phyloP scores from a whole-genome alignment of 1,140 invertebrate species.

The Paracyclopina nana region DNA sequence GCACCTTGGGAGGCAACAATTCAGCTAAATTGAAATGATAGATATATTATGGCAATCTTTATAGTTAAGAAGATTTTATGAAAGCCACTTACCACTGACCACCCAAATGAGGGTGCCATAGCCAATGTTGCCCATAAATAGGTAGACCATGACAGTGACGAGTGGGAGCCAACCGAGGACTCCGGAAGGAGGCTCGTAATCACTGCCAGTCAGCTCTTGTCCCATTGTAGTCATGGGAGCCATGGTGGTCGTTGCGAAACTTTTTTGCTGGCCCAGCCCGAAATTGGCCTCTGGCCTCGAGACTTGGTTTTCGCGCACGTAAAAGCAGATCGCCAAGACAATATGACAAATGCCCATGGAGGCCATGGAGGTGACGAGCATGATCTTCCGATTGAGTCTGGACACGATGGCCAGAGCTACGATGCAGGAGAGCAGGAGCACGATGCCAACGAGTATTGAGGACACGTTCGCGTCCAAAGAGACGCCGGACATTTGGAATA shows the following conservation, averaged over 20 bases:
- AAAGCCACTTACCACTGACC: too few species aligned
- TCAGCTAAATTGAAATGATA: constrained; percentile 47
- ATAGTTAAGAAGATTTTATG: background rate
- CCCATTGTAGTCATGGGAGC: background rate
- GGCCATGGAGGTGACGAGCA: constrained; percentile 37
- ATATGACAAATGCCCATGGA: constrained; percentile 3
- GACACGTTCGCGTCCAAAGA: constrained; percentile 46
- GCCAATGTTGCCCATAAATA: constrained; percentile 12
- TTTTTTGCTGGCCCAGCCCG: background rate
- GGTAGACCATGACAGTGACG: constrained; percentile 4
- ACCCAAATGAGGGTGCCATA: constrained; percentile 16
- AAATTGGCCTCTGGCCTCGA: background rate
- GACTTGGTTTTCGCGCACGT: background rate
- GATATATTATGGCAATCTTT: background rate
- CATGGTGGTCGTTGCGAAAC: background rate
- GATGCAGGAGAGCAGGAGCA: constrained; percentile 71
- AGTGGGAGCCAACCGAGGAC: constrained; percentile 10
- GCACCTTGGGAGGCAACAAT: constrained; percentile 48
- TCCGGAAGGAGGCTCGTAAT: background rate
- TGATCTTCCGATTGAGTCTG: constrained; percentile 54
- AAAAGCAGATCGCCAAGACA: background rate
- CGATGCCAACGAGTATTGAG: constrained; percentile 49
- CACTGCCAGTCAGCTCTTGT: background rate
- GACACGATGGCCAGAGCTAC: constrained; percentile 62
- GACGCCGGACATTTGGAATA: constrained; percentile 48